Evolutionary conservation across 2,797 vertebrate species (phyloP).

Genomic region (Lagocephalus sceleratus): DNA sequence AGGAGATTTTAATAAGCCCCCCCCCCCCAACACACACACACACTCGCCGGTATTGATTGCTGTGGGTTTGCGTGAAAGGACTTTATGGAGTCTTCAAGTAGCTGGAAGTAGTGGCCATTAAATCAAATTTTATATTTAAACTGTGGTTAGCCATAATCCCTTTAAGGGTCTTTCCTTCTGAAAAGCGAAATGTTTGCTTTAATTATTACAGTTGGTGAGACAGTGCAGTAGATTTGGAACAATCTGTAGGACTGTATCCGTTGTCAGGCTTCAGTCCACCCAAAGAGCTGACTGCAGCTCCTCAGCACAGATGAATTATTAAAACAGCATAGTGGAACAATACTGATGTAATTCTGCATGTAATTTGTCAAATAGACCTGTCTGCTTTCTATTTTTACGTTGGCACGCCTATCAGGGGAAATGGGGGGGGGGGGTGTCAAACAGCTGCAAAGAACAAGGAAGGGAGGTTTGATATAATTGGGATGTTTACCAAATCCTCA

Average conservation of each 20-base stretch:
- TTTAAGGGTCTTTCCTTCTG: conserved; percentile 33
- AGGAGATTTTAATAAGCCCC: conserved; percentile 42
- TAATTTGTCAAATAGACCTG: conserved; percentile 12
- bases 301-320: conserved; percentile 20
- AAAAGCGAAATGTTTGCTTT: conserved; percentile 24
- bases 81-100: conserved; percentile 40
- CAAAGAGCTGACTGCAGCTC: conserved; percentile 35
- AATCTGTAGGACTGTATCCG: conserved; percentile 23
- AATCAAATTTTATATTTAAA: conserved; percentile 49
- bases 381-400: conserved; percentile 1
- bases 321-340: conserved; percentile 16
- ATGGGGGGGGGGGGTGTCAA: too few species aligned
- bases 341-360: conserved; percentile 26
- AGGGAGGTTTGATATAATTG: conserved; percentile 56
- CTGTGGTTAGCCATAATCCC: conserved; percentile 36
- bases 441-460: conserved; percentile 40
- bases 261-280: conserved; percentile 36
- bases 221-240: conserved; percentile 20
- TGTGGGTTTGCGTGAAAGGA: conserved; percentile 35
- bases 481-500: conserved; percentile 55
- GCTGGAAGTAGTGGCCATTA: conserved; percentile 32
- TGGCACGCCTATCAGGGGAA: conserved; percentile 26
- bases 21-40: background rate
- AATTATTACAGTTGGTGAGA: conserved; percentile 20
- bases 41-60: conserved; percentile 50